Conservation (phyloP, 2,797 vertebrate genomes). For the Emys orbicularis region DNA sequence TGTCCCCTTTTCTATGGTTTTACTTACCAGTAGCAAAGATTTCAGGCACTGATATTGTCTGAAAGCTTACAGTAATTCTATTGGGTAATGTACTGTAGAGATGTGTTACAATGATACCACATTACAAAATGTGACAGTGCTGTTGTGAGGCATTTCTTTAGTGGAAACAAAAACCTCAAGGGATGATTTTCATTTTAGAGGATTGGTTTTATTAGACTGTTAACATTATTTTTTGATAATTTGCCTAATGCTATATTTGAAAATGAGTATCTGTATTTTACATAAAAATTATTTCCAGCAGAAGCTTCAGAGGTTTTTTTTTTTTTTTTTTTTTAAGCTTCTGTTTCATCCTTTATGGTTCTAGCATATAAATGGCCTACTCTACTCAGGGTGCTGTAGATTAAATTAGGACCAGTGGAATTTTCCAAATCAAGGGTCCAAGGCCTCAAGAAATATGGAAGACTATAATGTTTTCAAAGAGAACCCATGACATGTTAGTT, state of each 20-base stretch:
- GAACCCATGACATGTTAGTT: neutral
- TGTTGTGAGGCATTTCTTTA: neutral
- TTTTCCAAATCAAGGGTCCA: neutral
- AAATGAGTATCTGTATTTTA: neutral
- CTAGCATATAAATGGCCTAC: neutral
- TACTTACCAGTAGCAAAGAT: slow-evolving; percentile 65
- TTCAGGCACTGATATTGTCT: slow-evolving; percentile 55
- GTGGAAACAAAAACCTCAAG: neutral
- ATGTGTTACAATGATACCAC: slow-evolving; percentile 68
- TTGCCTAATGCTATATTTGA: neutral
- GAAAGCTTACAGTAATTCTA: slow-evolving; percentile 80
- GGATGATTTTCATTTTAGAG: neutral
- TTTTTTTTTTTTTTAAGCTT: neutral
- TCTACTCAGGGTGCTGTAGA: neutral
- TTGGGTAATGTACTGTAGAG: slow-evolving; percentile 7
- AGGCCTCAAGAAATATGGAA: neutral
- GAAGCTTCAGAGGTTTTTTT: neutral
- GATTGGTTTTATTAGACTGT: neutral
- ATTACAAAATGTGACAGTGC: slow-evolving; percentile 17
- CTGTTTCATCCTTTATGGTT: neutral
- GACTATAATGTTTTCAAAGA: neutral
- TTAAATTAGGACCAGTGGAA: neutral
- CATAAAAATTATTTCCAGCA: neutral
- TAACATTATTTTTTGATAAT: neutral
- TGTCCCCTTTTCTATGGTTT: slow-evolving; percentile 61